Conservation (phyloP, 2,888 invertebrate species). For the Prionchulus punctatus region DNA sequence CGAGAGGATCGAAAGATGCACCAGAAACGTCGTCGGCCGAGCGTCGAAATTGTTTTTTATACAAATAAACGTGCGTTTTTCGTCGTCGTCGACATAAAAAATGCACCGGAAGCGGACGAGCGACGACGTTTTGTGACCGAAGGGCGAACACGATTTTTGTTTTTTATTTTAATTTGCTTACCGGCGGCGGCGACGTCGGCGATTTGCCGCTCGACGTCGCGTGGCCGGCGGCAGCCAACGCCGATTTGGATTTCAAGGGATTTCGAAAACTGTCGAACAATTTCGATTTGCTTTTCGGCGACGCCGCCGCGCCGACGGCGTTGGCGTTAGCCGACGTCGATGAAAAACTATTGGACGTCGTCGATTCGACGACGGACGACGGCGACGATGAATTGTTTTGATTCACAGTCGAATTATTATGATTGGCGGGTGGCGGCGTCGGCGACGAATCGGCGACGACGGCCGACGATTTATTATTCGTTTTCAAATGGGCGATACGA, state of each 20-base stretch:
- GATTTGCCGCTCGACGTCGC: constrained; percentile 3
- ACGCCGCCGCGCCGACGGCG: background rate
- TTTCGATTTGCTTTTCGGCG: constrained; percentile 1
- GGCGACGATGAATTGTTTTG: background rate
- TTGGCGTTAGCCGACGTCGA: background rate
- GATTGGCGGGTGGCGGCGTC: background rate
- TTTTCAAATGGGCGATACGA: constrained; percentile 6
- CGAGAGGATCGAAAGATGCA: too few species aligned
- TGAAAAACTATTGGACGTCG: background rate
- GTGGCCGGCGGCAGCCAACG: background rate
- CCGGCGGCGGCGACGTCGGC: background rate
- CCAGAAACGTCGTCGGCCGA: too few species aligned
- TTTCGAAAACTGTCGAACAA: constrained; percentile 8
- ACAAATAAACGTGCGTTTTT: too few species aligned
- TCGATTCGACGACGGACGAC: background rate
- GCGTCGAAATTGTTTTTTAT: too few species aligned
- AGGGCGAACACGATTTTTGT: too few species aligned
- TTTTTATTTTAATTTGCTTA: background rate
- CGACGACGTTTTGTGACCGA: too few species aligned
- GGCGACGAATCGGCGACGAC: background rate
- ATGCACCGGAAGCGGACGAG: too few species aligned
- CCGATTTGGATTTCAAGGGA: background rate
- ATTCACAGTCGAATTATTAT: too few species aligned
- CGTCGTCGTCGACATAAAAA: too few species aligned
- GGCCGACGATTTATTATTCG: background rate